phyloP scores from a whole-genome alignment of 2,797 vertebrate genomes.

The Cryptoblepharus egeriae region DNA sequence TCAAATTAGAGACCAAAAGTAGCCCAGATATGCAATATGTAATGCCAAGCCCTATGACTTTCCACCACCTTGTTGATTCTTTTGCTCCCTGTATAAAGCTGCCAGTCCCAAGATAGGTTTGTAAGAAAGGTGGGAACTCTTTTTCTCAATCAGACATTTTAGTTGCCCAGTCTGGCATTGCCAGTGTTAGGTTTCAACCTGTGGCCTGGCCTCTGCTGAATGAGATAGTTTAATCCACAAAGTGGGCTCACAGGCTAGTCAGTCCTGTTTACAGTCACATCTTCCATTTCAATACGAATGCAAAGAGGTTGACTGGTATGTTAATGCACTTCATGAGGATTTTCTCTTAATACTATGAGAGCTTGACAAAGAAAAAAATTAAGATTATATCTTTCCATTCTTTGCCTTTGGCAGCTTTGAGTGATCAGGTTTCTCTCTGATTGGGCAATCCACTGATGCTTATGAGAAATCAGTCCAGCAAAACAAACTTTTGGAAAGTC shows the following conservation, averaged over 20 bases:
- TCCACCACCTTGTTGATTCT: not conserved
- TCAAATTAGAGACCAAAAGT: not conserved
- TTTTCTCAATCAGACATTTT: not conserved
- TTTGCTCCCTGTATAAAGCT: not conserved
- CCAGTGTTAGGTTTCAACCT: not conserved
- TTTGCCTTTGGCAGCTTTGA: conserved; percentile 24
- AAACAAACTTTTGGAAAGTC: conserved; percentile 2
- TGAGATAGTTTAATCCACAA: conserved; percentile 6
- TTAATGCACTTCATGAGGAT: conserved; percentile 26
- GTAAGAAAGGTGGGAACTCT: conserved; percentile 8
- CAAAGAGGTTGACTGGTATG: conserved; percentile 27
- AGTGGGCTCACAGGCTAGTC: conserved; percentile 2
- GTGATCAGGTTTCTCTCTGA: conserved; percentile 17
- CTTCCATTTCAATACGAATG: conserved; percentile 15
- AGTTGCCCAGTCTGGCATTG: not conserved
- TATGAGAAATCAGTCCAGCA: conserved; percentile 12
- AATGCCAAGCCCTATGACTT: not conserved
- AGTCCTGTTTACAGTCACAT: conserved; percentile 16
- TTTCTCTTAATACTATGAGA: conserved; percentile 18
- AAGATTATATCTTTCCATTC: conserved; percentile 16
- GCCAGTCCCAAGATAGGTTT: not conserved
- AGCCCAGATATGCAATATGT: not conserved
- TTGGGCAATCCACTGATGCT: conserved; percentile 21
- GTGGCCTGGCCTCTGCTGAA: conserved; percentile 5
- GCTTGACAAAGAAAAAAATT: conserved; percentile 27